Base-by-base conservation (phyloP, 2,888 invertebrate genomes). In the Drosophila greeni region DNA sequence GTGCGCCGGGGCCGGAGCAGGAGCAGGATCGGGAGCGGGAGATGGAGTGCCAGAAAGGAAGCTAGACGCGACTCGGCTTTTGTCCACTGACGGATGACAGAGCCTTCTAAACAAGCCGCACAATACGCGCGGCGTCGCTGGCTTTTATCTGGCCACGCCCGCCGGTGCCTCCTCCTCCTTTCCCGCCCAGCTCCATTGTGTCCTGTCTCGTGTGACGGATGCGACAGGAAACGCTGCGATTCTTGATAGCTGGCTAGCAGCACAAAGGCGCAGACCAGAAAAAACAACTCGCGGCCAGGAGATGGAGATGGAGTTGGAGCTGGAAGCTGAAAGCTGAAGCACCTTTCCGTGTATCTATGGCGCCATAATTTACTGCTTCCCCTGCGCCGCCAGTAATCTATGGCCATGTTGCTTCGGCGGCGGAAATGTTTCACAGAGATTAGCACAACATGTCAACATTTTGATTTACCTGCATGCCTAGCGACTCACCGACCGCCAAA, bases 371-470 rank as follows among this genome's bases (percentile, higher is more conserved):
- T 82, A 78, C 70, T 66, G 64, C 57, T 77, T 81, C 78, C 75
- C 49, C 43, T 39, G 47, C 52, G 33, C 43, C 34, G 64, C 24
- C 12, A 23, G 57, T 51, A 76, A 71, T 68, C 76, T 79, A 77
- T 59, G 78, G 42, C 36, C 24, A 40, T 18, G 66, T 26, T 33
- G 36, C 64, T 51, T 12, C 42, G 33, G 64, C 62, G 57, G 16
- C 81, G 83, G 81, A 76, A 73, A 80, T 80, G 81, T 76, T 82
- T 80, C 81, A 75, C 75, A 71, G 73, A 74, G 77, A 82, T 75
- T 73, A 81, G 73, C 73, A 61, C 70, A 71, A 66, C 57, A 73
- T 67, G 68, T 55, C 72, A 70, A 52, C 67, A 71, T 71, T 80
- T 73, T 80, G 77, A 80, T 74, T 66, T 82, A 69, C 59, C 64